Evolutionary conservation across 2,797 vertebrate genomes (phyloP).

Genomic region (Muscicapa comitata): DNA sequence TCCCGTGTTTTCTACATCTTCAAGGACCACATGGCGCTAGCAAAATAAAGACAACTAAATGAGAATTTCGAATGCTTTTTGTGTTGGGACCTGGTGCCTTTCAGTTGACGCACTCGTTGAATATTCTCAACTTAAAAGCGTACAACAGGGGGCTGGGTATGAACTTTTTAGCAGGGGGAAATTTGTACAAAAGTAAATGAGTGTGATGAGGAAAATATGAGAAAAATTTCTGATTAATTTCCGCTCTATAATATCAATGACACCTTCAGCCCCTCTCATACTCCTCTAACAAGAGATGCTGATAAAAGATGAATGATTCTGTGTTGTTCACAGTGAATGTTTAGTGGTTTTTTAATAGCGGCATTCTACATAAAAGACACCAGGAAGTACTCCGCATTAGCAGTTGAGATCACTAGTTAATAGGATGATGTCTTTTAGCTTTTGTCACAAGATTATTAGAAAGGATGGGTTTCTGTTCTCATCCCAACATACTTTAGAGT

Average conservation of each 20-base stretch:
- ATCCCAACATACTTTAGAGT: conserved; percentile 86
- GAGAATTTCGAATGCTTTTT: conserved; percentile 98
- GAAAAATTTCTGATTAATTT: conserved; percentile 87
- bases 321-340: conserved; percentile 87
- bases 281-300: conserved; percentile 88
- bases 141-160: conserved; percentile 86
- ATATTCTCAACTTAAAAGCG: conserved; percentile 87
- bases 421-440: conserved; percentile 99
- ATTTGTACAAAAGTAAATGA: conserved; percentile 86
- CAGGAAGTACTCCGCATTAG: conserved; percentile 92
- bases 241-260: conserved; percentile 95
- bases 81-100: conserved; percentile 85
- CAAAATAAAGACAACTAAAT: conserved; percentile 99
- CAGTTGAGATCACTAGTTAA: conserved; percentile 97
- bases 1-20: conserved; percentile 98
- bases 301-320: conserved; percentile 93
- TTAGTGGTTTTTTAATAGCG: conserved; percentile 92
- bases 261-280: conserved; percentile 85
- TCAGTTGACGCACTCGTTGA: conserved; percentile 86
- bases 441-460: conserved; percentile 99
- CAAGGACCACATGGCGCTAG: conserved; percentile 98
- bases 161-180: conserved; percentile 82
- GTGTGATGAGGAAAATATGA: conserved; percentile 84
- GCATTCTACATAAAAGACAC: conserved; percentile 90
- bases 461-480: conserved; percentile 91